phyloP scores from a whole-genome alignment of 2,113 vertebrate species.

The Motacilla tschutschensis region DNA sequence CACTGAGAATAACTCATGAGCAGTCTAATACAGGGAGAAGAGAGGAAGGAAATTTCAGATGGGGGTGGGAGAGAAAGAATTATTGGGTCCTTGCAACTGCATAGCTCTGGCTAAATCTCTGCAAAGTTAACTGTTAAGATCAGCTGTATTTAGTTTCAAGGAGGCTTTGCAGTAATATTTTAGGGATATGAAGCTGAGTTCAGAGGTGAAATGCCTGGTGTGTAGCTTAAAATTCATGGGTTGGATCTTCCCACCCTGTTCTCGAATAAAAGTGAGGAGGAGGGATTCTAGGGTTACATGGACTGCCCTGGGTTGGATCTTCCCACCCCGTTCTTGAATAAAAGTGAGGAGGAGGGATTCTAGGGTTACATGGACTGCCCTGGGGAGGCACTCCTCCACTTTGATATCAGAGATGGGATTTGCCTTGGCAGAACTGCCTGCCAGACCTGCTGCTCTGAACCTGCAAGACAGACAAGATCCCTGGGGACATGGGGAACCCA shows the following conservation, averaged over 20 bases:
- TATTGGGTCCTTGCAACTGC: neutral
- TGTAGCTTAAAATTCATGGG: neutral
- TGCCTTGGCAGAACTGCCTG: neutral
- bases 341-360: neutral
- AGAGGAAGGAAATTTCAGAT: conserved; percentile 34
- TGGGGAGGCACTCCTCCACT: neutral
- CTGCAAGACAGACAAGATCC: neutral
- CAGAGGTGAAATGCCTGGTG: neutral
- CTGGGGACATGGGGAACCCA: neutral
- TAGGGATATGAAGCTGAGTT: neutral
- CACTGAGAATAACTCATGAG: neutral
- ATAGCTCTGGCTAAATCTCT: neutral
- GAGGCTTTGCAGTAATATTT: conserved; percentile 14
- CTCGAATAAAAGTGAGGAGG: neutral
- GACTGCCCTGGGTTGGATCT: rapidly evolving
- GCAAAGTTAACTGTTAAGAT: neutral
- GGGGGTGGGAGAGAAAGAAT: neutral
- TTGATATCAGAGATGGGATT: neutral
- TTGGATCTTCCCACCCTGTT: neutral
- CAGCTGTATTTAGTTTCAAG: conserved; percentile 25
- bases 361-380: neutral
- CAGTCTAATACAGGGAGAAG: neutral
- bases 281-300: neutral
- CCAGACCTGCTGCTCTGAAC: neutral
- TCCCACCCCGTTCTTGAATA: neutral